These are phyloP conservation scores for Galerucella calmariensis DNA, from an alignment of 2,888 invertebrate species.

Conservation along the genomic window DNA sequence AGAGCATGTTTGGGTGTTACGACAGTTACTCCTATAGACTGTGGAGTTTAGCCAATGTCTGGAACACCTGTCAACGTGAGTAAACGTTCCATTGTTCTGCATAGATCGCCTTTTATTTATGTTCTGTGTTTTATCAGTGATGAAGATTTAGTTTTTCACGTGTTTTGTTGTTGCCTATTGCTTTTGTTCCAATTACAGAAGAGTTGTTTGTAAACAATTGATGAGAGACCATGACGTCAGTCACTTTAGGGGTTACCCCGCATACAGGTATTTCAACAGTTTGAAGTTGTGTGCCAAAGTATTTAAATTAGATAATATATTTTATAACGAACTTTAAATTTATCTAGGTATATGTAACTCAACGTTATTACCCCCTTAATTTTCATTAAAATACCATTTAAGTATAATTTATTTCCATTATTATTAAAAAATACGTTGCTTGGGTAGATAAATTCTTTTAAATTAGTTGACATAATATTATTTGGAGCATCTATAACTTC, in stretches of 20 bases:
- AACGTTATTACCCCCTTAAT: no score
- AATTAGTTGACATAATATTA: no score
- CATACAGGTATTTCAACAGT: slow-evolving; percentile 45
- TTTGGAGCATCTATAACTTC: no score
- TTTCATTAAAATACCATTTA: no score
- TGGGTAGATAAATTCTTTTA: no score
- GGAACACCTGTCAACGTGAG: slow-evolving; percentile 82
- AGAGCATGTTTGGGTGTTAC: slow-evolving; percentile 80
- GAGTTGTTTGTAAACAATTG: slow-evolving; percentile 39
- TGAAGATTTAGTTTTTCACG: slow-evolving; percentile 40
- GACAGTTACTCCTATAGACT: slow-evolving; percentile 82
- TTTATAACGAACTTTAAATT: no score
- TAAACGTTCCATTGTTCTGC: slow-evolving; percentile 58
- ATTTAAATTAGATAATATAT: neutral
- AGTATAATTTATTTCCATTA: no score
- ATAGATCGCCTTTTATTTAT: slow-evolving; percentile 38
- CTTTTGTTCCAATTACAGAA: slow-evolving; percentile 20
- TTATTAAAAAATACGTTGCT: no score
- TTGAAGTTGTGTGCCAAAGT: slow-evolving; percentile 25
- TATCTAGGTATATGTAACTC: no score
- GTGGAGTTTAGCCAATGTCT: slow-evolving; percentile 82
- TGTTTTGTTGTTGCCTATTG: slow-evolving; percentile 37
- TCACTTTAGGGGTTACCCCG: slow-evolving; percentile 41
- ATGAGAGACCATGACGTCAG: slow-evolving; percentile 42
- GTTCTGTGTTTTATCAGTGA: slow-evolving; percentile 40